Base-by-base conservation (phyloP, 2,113 vertebrate genomes). In the Oxyruncus cristatus region DNA sequence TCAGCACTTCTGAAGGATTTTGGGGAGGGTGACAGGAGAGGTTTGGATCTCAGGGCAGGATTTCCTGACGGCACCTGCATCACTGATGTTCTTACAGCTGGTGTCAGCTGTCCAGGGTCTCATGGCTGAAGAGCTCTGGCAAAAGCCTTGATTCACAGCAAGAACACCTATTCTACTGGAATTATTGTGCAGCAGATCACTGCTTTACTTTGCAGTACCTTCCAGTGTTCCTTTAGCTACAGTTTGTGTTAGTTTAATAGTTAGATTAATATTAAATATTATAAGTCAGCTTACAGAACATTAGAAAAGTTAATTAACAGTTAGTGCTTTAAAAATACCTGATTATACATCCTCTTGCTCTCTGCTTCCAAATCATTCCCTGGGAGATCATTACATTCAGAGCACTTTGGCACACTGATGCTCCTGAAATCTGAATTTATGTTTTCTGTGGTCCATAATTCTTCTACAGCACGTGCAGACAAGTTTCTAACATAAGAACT, bases 261-360 rank as follows among this genome's bases (percentile, higher is more conserved):
- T 28, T 58, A 32, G 37, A 87, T 55, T 44, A 65, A 75, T 12
- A 77, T 30, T 37, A 71, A 73, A n/a, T 46, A 39, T 55, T 52
- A 32, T 33, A 9, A 53, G n/a, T 73, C 77, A 84, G 52, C 66
- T 61, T 68, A 49, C 30, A 85, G 77, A 94, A 82, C 52, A 72
- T 61, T 26, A 37, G 21, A 35, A 5, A 55, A n/a, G 14, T 44
- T 47, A 30, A 90, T 14, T 37, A 83, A 32, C 39, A 47, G 22
- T 39, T 53, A 67, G 23, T 50, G 30, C 27, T 73, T 91, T 66
- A 58, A 55, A 82, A 85, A 76, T 96, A 98, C 98, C 97, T 97
- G 96, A 85, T 97, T 67, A 89, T 98, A 98, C 68, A 91, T 93
- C 83, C 91, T 97, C 65, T 95, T 95, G 91, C 97, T 97, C 84